Conservation (phyloP, 2,888 invertebrate species). For the Sycophila texana region DNA sequence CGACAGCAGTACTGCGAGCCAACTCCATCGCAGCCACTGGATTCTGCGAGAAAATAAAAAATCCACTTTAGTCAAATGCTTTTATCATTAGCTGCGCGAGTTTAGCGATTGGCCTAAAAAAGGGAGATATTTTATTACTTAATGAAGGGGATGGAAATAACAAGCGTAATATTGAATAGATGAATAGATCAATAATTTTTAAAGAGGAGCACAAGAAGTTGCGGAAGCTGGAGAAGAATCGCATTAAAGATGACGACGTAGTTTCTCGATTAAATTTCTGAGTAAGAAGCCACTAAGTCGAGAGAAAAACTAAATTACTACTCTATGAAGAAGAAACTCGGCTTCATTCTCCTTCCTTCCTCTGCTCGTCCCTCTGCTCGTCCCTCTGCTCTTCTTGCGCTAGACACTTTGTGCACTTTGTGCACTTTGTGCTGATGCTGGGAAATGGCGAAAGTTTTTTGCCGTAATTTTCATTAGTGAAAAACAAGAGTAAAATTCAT, state of each 20-base stretch:
- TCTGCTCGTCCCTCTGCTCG: neutral
- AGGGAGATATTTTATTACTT: too few species aligned
- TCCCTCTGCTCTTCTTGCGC: slow-evolving; percentile 9
- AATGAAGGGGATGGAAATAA: neutral
- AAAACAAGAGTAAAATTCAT: slow-evolving; percentile 31
- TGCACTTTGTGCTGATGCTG: slow-evolving; percentile 37
- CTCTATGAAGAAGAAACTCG: slow-evolving; percentile 52
- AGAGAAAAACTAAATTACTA: slow-evolving; percentile 66
- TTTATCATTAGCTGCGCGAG: too few species aligned
- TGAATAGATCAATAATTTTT: slow-evolving; percentile 36
- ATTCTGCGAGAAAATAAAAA: slow-evolving; percentile 54
- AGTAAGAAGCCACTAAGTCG: slow-evolving; percentile 53
- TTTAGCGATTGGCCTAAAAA: too few species aligned
- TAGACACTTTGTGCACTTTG: slow-evolving; percentile 32
- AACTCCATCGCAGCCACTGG: slow-evolving; percentile 56
- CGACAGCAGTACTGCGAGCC: neutral
- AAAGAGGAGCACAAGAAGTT: slow-evolving; percentile 21
- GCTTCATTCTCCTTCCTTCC: slow-evolving; percentile 38
- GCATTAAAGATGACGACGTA: slow-evolving; percentile 66
- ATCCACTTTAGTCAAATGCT: neutral
- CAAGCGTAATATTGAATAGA: neutral
- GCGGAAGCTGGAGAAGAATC: slow-evolving; percentile 55
- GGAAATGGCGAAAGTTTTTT: slow-evolving; percentile 35
- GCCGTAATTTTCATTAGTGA: slow-evolving; percentile 31
- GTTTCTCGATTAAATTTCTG: slow-evolving; percentile 67